Evolutionary conservation across 1,140 invertebrate genomes (phyloP), one percentile per base, ranked within the genome.

Genomic region (Holcopasites calliopsidis): DNA sequence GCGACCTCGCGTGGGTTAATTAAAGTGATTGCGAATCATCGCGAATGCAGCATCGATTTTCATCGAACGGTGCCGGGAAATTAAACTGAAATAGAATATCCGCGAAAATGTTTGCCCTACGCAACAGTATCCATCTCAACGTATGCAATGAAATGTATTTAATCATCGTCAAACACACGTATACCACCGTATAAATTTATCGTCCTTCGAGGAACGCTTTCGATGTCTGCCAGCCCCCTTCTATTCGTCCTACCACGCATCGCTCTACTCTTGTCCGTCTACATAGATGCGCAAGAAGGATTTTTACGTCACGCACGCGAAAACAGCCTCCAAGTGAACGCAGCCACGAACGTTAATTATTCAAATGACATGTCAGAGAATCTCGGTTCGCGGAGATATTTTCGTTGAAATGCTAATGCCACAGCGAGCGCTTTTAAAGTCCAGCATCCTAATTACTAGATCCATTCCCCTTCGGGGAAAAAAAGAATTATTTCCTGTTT

Each of bases 331-430:
- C 31, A 23, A 23, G 62, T 72, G n/a, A 72, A 72, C 31, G 70
- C n/a, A n/a, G 35, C 28, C n/a, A 47, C 33, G 11, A 40, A 5
- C 26, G 11, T 72, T 72, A 69, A 54, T 69, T 44, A 49, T 33
- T 28, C 42, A 49, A 49, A 33, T 55, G 52, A 55, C 28, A 31
- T 10, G 16, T 55, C 26, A 54, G 28, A 28, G 23, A 54, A 33
- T 55, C 52, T 55, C 52, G 1, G 28, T 55, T 55, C n/a, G 31
- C 28, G 5, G 28, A 55, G 28, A 31, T 31, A 8, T 31, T 11
- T 26, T 28, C 50, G 50, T 54, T 16, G 16, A 16, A 3, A 11
- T 16, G 40, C 18, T 42, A 42, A 50, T 10, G 42, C 42, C 10
- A 44, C 42, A 44, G 2, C 42, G 10, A 44, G 18, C 42, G n/a